A percentile compares a stretch with the other conserved stretches of the same genome.
Evolutionary conservation across 2,888 invertebrate genomes (phyloP).

Genomic region (Platycheirus rosarum): DNA sequence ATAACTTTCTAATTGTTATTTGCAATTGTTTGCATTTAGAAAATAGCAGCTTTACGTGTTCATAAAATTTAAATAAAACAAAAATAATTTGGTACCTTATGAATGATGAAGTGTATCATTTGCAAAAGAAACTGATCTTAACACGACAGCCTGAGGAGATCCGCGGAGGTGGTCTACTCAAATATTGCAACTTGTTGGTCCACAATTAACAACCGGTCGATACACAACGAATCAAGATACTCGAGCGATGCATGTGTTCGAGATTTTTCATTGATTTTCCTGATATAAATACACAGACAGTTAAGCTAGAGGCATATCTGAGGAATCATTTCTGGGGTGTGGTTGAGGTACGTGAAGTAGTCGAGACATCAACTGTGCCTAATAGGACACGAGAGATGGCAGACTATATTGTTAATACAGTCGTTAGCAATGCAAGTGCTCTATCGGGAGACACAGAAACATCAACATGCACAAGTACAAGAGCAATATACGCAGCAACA

Average conservation of each 20-base stretch:
- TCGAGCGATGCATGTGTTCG: constrained; percentile 99
- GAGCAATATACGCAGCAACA: constrained; percentile 78
- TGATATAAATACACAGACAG: constrained; percentile 96
- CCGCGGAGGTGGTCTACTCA: constrained; percentile 98
- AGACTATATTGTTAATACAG: constrained; percentile 96
- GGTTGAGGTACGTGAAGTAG: constrained; percentile 96
- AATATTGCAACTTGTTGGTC: constrained; percentile 98
- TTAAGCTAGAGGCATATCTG: constrained; percentile 97
- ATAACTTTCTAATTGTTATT: no score
- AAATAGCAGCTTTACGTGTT: no score
- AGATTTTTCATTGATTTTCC: constrained; percentile 99
- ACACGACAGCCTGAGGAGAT: constrained; percentile 99
- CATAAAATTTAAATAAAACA: no score
- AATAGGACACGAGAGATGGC: constrained; percentile 99
- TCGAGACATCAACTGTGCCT: constrained; percentile 99
- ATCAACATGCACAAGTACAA: constrained; percentile 78
- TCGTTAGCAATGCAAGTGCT: constrained; percentile 95
- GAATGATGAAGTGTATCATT: no score
- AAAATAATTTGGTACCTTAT: no score
- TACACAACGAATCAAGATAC: constrained; percentile 94
- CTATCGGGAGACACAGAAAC: constrained; percentile 88
- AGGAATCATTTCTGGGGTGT: constrained; percentile 98
- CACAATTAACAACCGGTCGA: constrained; percentile 96
- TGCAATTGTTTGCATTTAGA: no score
- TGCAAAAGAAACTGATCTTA: constrained; percentile 98